Conservation (phyloP, 1,140 invertebrate genomes). For the Bombus waltoni region DNA sequence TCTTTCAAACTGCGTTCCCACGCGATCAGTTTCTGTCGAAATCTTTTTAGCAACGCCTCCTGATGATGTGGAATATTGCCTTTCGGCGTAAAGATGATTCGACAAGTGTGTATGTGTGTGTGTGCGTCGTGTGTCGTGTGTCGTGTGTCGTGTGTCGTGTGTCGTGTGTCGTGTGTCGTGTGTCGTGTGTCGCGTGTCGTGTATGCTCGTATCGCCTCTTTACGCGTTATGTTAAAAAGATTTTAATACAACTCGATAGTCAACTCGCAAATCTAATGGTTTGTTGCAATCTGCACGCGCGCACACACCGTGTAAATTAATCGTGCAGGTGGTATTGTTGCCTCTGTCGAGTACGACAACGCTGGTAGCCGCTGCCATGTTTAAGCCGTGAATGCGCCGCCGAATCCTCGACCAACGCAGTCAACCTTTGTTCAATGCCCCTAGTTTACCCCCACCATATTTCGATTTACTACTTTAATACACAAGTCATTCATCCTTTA, state of each 20-base stretch:
- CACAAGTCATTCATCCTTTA: neutral
- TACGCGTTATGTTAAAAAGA: neutral
- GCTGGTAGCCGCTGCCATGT: slow-evolving; percentile 94
- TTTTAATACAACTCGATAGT: neutral
- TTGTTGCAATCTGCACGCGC: slow-evolving; percentile 33
- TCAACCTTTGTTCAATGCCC: slow-evolving; percentile 78
- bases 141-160: neutral
- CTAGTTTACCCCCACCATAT: slow-evolving; percentile 64
- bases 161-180: neutral
- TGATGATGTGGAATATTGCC: neutral
- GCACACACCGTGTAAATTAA: slow-evolving; percentile 94
- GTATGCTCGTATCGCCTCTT: too few species aligned
- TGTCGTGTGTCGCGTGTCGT: neutral
- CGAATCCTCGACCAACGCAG: slow-evolving; percentile 65
- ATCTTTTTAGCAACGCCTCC: neutral
- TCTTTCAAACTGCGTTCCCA: neutral
- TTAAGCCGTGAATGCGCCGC: slow-evolving; percentile 81
- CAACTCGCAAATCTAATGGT: slow-evolving; percentile 32
- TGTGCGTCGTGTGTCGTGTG: neutral
- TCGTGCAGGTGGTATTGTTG: slow-evolving; percentile 97
- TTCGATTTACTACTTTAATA: slow-evolving; percentile 31
- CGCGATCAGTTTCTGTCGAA: neutral
- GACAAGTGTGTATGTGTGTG: neutral
- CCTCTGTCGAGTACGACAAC: slow-evolving; percentile 96
- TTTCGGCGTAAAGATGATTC: neutral